Base-by-base conservation (phyloP, 37 sponge, comb jelly and placozoan genomes). In the Sycon ciliatum region DNA sequence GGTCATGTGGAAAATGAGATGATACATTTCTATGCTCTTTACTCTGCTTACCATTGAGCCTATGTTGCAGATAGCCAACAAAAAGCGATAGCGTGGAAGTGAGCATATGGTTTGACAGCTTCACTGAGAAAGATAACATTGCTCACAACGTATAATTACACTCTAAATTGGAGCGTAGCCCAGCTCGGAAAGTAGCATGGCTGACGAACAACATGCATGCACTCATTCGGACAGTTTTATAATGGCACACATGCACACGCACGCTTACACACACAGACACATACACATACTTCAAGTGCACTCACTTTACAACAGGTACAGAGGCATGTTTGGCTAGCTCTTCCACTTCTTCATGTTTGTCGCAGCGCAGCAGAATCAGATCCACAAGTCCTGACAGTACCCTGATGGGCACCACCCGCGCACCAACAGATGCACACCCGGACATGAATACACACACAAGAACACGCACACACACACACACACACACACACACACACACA, bases 401-500 rank as follows among this genome's bases (percentile, higher is more conserved):
- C 9, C 49, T 42, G 13, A 29, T 55, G 22, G 42, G 5, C 39
- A 18, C 1, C 23, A 31, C 52, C 71, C 36, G 34, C 34, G 62
- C 36, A 60, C 56, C 16, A n/a, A 39, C 34, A 34, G n/a, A 38
- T 37, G 32, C 56, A 63, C 72, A 61, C 36, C 36, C 39, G 24
- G 26, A 53, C 69, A 77, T 29, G 0, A 56, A 53, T 58, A 66
- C 67, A 76, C 39, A 76, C 31, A 67, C 20, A 64, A 18, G 24
- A 29, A 31, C 52, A 79, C 36, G 34, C 34, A 71, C 36, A 60
- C 56, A 31, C 34, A 39, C 34, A 34, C 34, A 38, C 56, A 42
- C 56, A 63, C 72, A 61, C 36, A 58, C 39, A 36, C 38, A 53
- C 69, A 77, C 39, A 2, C 69, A 53, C 70, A 66, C 67, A 76